Conservation (phyloP, 2,113 vertebrate genomes). For the Perognathus longimembris region DNA sequence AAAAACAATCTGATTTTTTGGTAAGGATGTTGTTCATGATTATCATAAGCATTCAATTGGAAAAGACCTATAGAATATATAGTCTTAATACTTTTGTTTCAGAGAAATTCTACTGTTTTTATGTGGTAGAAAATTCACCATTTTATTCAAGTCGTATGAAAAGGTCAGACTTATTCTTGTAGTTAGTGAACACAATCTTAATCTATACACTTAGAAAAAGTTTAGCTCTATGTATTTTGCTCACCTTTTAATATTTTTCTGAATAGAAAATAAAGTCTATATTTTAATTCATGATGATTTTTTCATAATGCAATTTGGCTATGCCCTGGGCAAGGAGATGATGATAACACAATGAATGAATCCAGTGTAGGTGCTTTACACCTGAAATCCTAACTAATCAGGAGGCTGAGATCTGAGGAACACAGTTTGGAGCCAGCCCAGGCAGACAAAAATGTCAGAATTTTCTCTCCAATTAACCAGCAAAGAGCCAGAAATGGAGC, state of each 20-base stretch:
- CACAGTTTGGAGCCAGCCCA: too few species aligned
- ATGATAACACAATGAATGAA: slow-evolving; percentile 1
- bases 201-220: background rate
- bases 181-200: background rate
- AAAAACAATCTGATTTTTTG: background rate
- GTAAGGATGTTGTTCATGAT: background rate
- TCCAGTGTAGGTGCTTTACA: too few species aligned
- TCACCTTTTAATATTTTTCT: slow-evolving; percentile 18
- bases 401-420: too few species aligned
- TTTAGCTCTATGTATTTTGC: background rate
- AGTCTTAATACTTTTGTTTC: background rate
- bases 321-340: background rate
- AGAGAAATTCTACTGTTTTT: slow-evolving; percentile 1
- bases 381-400: too few species aligned
- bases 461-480: too few species aligned
- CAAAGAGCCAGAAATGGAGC: too few species aligned
- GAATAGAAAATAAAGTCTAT: background rate
- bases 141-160: slow-evolving; percentile 2
- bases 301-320: background rate
- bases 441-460: too few species aligned
- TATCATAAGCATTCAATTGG: background rate
- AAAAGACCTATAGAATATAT: background rate
- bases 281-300: background rate
- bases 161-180: slow-evolving; percentile 30
- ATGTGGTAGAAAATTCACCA: background rate